Conservation (phyloP, 2,113 vertebrate species). For the Chionis minor region DNA sequence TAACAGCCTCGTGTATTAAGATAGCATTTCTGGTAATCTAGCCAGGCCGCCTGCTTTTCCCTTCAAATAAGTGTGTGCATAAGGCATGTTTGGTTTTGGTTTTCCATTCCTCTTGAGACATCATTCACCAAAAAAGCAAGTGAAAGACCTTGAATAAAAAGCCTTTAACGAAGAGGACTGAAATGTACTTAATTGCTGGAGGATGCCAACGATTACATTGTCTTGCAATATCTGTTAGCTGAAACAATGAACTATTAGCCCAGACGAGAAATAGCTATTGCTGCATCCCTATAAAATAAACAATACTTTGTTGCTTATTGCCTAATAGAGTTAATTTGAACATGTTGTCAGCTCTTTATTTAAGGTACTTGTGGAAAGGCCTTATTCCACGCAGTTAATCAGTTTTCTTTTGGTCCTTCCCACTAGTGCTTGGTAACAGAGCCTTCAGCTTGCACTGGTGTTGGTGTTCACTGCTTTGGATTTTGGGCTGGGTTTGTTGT, state of each 20-base stretch:
- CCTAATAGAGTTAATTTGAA: background rate
- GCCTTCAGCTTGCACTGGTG: background rate
- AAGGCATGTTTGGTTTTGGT: background rate
- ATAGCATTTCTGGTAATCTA: background rate
- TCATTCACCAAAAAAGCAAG: background rate
- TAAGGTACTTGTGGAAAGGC: background rate
- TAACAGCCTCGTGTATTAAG: background rate
- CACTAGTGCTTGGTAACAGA: too few species aligned
- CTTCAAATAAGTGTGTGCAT: background rate
- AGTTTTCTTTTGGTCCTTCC: background rate
- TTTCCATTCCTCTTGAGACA: background rate
- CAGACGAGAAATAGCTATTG: background rate
- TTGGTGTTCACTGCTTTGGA: background rate
- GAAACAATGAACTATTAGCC: background rate
- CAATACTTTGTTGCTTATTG: background rate
- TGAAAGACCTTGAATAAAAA: background rate
- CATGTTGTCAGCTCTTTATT: background rate
- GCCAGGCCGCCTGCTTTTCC: background rate
- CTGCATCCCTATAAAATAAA: background rate
- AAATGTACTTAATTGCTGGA: background rate
- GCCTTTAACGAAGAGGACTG: background rate
- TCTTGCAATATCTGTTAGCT: background rate
- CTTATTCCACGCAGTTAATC: background rate
- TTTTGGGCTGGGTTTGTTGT: background rate
- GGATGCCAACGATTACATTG: background rate